Percentiles rank a stretch among this genome's conserved stretches.
These are phyloP conservation scores for Pemphredon lugubris DNA, from an alignment of 2,888 invertebrate genomes.

Conservation along the genomic window DNA sequence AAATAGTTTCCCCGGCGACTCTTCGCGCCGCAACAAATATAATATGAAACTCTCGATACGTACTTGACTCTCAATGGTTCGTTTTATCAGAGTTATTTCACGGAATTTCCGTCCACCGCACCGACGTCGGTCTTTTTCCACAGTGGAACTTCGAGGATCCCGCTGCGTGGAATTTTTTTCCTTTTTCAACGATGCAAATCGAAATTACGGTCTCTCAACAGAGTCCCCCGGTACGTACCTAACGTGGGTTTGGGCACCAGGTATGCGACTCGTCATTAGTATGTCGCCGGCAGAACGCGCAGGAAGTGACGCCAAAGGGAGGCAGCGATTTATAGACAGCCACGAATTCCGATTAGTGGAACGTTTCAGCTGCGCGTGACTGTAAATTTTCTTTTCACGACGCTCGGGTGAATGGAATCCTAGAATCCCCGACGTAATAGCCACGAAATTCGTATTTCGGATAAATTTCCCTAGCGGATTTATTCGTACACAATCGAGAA, in stretches of 20 bases:
- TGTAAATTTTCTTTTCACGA: conserved; percentile 57
- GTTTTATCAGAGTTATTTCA: no score
- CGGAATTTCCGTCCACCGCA: no score
- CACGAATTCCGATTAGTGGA: conserved; percentile 62
- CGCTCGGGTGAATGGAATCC: conserved; percentile 43
- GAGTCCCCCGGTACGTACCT: conserved; percentile 1
- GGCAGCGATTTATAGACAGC: conserved; percentile 59
- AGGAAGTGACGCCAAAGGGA: conserved; percentile 71
- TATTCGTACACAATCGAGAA: no score
- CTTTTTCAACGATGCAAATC: not conserved
- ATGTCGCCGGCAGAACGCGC: conserved; percentile 62
- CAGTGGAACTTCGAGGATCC: not conserved
- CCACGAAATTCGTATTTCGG: not conserved
- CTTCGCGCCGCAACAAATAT: no score
- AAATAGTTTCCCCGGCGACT: no score
- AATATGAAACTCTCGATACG: no score
- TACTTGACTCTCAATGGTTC: no score
- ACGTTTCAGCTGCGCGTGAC: conserved; percentile 50
- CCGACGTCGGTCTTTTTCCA: not conserved
- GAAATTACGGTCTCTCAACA: conserved; percentile 4
- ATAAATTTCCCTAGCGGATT: no score
- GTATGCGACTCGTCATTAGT: conserved; percentile 68
- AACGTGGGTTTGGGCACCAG: conserved; percentile 40
- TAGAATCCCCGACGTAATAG: not conserved
- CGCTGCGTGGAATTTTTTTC: not conserved